phyloP scores from a whole-genome alignment of 2,888 invertebrate species.

The Mesochorus sp. region DNA sequence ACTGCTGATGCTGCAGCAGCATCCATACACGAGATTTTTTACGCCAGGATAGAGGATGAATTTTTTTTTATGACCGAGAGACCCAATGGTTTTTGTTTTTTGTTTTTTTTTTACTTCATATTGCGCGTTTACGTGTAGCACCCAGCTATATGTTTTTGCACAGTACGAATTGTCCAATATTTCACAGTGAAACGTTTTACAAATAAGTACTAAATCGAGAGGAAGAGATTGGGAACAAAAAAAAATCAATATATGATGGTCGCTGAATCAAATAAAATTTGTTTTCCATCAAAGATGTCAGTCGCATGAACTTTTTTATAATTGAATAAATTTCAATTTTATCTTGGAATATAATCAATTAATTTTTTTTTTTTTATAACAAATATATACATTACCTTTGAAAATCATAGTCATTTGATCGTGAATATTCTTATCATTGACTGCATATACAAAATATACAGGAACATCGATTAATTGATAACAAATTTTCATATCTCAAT shows the following conservation, averaged over 20 bases:
- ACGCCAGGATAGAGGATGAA: constrained; percentile 44
- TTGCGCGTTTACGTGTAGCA: constrained; percentile 41
- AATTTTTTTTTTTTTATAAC: no score
- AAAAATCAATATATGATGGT: no score
- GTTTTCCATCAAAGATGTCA: background rate
- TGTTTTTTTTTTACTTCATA: constrained; percentile 20
- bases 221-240: no score
- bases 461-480: no score
- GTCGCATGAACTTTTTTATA: background rate
- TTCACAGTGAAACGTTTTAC: constrained; percentile 1
- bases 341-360: background rate
- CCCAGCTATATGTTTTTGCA: background rate
- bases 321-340: background rate
- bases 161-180: background rate
- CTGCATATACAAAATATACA: no score
- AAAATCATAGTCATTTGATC: no score
- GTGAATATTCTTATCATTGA: no score
- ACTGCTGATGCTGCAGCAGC: constrained; percentile 35
- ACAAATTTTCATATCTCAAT: no score
- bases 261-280: background rate
- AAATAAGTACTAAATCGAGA: background rate
- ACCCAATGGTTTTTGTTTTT: constrained; percentile 9
- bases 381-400: no score
- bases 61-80: constrained; percentile 47
- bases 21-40: constrained; percentile 49